Base-by-base conservation (phyloP, 2,797 vertebrate genomes). In the Muscicapa striata region DNA sequence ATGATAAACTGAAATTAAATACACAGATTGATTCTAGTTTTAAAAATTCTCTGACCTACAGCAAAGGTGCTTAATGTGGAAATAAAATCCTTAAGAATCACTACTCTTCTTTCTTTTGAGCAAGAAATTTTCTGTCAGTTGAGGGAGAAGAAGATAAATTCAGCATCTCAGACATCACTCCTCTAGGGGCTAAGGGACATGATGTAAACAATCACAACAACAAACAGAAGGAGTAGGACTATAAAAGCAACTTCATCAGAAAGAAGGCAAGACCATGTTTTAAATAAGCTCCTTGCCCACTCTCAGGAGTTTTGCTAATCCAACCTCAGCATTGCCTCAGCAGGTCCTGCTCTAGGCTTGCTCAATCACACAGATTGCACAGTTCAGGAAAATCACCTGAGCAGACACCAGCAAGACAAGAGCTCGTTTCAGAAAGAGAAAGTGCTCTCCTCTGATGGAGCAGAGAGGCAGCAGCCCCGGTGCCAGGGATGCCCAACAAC, bases 1-100 rank as follows among this genome's bases (percentile, higher is more conserved):
- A 59, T 63, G 77, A 64, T 70, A 86, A 84, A 7, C 58, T 91
- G 66, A 89, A 90, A 91, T 86, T 54, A 84, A 87, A 70, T 41
- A 77, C 24, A 87, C 11, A 80, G 46, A 68, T 17, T 55, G 45
- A 92, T 51, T 57, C 54, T 69, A 61, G 32, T 81, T 72, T 89
- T 91, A 67, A n/a, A 80, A 29, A 79, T 63, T 81, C 66, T 85
- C 52, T 84, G 22, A 73, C 74, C 48, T 52, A 38, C 26, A 69
- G 15, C 15, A 94, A 74, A 92, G 46, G 32, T 54, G 46, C 21
- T 89, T 83, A 40, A 70, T 23, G 22, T 40, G 24, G 62, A 89
- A 94, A 83, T n/a, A 74, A 77, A 79, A 68, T 84, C 67, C 51
- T 84, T 45, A 36, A 76, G 68, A n/a, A 12, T 34, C 13, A 36